Conservation (phyloP, 2,113 vertebrate genomes). For the Tonatia bakeri region DNA sequence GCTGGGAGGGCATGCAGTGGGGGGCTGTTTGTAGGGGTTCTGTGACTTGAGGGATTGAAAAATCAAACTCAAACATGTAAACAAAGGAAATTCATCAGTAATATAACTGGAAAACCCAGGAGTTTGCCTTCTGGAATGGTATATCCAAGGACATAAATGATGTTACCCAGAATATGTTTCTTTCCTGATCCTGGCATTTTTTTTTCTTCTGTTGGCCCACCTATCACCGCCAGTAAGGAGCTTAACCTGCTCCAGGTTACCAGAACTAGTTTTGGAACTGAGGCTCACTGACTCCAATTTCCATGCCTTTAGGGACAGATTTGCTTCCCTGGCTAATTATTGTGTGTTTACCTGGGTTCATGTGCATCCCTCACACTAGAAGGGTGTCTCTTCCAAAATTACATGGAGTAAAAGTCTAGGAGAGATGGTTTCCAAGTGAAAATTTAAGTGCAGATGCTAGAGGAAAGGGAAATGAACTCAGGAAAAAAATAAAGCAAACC, state of each 20-base stretch:
- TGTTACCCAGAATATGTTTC: not conserved
- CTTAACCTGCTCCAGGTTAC: not conserved
- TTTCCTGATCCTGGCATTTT: not conserved
- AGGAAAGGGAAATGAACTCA: not conserved
- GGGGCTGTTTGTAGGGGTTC: not conserved
- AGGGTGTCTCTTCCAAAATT: not conserved
- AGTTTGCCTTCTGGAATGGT: not conserved
- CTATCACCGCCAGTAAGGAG: not conserved
- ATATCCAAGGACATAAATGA: not conserved
- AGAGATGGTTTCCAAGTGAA: not conserved
- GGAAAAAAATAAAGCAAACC: not conserved
- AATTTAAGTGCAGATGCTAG: not conserved
- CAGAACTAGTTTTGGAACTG: not conserved
- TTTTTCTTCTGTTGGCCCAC: not conserved
- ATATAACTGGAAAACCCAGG: not conserved
- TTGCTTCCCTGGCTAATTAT: not conserved
- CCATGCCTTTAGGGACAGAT: not conserved
- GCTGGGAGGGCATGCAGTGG: not conserved
- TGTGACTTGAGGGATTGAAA: not conserved
- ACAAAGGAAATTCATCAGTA: not conserved
- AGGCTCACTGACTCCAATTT: not conserved
- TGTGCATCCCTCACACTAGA: not conserved
- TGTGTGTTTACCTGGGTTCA: not conserved
- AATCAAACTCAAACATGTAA: not conserved
- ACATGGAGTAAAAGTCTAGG: not conserved